Evolutionary conservation across 2,888 invertebrate genomes (phyloP), one percentile per base, ranked within the genome.

Genomic region (Zhuqinia jingwanae): DNA sequence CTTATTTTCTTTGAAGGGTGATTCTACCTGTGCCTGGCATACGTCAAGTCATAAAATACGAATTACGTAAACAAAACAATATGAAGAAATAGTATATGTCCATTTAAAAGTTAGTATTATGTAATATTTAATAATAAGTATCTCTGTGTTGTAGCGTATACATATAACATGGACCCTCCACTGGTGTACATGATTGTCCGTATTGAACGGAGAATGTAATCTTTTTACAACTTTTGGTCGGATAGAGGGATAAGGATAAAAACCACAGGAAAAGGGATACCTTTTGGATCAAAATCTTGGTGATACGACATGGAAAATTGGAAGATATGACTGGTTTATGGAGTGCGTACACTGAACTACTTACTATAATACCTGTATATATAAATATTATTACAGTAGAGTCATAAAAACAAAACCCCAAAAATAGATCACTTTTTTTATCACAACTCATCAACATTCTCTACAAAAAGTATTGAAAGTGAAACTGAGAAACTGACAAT

Each of bases 401-500:
- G 30, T 36, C 53, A 75, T 58, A 53, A 36, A 36, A 77, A 58
- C 58, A 1, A 8, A 58, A 60, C 13, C 20, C n/a, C 20, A 20
- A 77, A 77, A 77, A 77, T 45, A 47, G 77, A 77, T 60, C 13
- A 77, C 36, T 8, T 77, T 60, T 42, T 56, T 78, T 45, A 81
- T 58, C n/a, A 13, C 22, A 36, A 50, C 47, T 70, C 60, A 53
- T 36, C 82, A 56, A 22, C 10, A 22, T 47, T 42, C 45, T 47
- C 60, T 25, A 15, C n/a, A 65, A 80, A 79, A 65, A 58, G n/a
- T 65, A 80, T 65, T 86, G 76, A 80, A 86, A 86, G 85, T 86
- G 85, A 86, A 86, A 86, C 85, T 73, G 75, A 85, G 79, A 79
- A 85, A 79, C 85, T 86, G 80, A 86, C 79, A 85, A 56, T 84